Conservation (phyloP, 2,888 invertebrate genomes). For the Agrotis exclamationis region DNA sequence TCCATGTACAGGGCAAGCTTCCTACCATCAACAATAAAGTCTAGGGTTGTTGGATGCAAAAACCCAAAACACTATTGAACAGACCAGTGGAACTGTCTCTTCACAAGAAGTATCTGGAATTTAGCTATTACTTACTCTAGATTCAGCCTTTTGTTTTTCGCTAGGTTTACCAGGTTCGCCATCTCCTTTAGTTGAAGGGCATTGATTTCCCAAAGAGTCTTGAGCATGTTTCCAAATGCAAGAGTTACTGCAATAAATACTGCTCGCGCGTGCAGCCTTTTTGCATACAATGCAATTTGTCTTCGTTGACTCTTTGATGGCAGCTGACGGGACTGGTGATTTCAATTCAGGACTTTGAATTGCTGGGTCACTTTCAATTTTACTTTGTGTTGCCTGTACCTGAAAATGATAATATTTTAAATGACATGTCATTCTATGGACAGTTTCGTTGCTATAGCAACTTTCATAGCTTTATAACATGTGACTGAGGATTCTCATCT, state of each 20-base stretch:
- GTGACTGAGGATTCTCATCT: not conserved
- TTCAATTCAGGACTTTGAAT: constrained; percentile 50
- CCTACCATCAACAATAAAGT: not conserved
- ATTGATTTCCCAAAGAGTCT: constrained; percentile 89
- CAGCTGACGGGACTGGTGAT: constrained; percentile 45
- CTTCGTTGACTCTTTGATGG: constrained; percentile 73
- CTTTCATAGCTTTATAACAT: not conserved
- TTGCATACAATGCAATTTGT: constrained; percentile 95
- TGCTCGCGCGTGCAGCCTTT: constrained; percentile 94
- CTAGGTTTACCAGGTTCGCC: constrained; percentile 73
- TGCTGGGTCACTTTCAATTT: constrained; percentile 64
- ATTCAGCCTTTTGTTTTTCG: constrained; percentile 82
- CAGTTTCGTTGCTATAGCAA: constrained; percentile 4
- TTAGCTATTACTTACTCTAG: constrained; percentile 77
- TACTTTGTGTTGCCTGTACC: constrained; percentile 66
- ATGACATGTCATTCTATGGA: not conserved
- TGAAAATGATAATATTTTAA: constrained; percentile 34
- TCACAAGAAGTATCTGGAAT: not conserved
- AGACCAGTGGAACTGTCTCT: not conserved
- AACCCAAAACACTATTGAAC: not conserved
- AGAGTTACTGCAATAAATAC: constrained; percentile 97
- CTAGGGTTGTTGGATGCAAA: not conserved
- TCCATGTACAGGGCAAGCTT: not conserved
- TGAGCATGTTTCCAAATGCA: constrained; percentile 97
- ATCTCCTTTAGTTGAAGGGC: constrained; percentile 72